Base-by-base conservation (phyloP, 2,888 invertebrate species). In the Ditula angustiorana region DNA sequence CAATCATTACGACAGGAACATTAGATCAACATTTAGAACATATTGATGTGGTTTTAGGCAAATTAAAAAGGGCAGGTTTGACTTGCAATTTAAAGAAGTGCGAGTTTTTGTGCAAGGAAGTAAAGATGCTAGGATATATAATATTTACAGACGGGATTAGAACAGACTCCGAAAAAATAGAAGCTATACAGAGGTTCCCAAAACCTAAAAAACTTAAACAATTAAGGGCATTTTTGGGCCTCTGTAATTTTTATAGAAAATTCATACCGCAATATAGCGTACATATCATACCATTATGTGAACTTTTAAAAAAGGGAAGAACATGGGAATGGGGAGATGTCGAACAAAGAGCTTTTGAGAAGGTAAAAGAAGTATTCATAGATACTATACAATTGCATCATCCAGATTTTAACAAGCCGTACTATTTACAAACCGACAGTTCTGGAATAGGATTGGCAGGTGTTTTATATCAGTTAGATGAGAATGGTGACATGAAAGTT, bases 41-140 rank as follows among this genome's bases (percentile, higher is more conserved):
- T 76, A 76, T 76, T 73, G 75, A 76, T 28, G 5, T 26, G 0
- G 71, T 76, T 10, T 59, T 76, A 23, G 75, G 72, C n/a, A n/a
- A n/a, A n/a, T n/a, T n/a, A n/a, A n/a, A n/a, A n/a, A n/a, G n/a
- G n/a, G n/a, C n/a, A n/a, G n/a, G n/a, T n/a, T n/a, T n/a, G n/a
- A n/a, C n/a, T n/a, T n/a, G n/a, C n/a, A n/a, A n/a, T n/a, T n/a
- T 0, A 68, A 47, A 8, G 72, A 73, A 23, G 74, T 74, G 0
- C 59, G 68, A 5, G 67, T 68, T 70, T 28, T n/a, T 64, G 4
- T 61, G 64, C 19, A 61, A 60, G 13, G 63, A 71, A 16, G 64
- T 71, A 0, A 71, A 68, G 30, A 68, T 73, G 68, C 55, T 74
- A 33, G 74, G 74, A 0, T 63, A 61, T 49, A 68, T 72, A 2